Conservation (phyloP, 2,888 invertebrate genomes). For the Galeruca laticollis region DNA sequence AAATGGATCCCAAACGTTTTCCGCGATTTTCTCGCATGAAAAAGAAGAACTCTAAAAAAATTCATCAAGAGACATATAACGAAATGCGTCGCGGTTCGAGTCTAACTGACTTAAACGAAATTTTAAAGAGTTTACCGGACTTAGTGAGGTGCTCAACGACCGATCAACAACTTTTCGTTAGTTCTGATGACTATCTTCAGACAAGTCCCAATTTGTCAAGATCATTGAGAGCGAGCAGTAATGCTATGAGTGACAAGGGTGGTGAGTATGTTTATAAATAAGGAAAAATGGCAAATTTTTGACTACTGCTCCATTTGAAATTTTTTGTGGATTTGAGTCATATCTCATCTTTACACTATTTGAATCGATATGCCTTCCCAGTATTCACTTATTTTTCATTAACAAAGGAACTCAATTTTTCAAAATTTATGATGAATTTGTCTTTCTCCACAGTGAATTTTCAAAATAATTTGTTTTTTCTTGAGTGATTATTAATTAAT, state of each 20-base stretch:
- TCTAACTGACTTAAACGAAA: conserved; percentile 79
- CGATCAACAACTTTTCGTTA: conserved; percentile 65
- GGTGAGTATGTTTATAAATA: background rate
- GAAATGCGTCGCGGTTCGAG: conserved; percentile 79
- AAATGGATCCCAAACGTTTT: conserved; percentile 32
- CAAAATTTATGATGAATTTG: too few relatives aligned
- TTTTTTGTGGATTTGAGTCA: too few relatives aligned
- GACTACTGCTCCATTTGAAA: background rate
- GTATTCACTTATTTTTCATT: too few relatives aligned
- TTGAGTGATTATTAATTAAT: too few relatives aligned
- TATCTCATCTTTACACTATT: too few relatives aligned
- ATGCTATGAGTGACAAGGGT: conserved; percentile 57
- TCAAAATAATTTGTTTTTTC: too few relatives aligned
- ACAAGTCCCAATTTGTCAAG: conserved; percentile 70
- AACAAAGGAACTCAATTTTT: too few relatives aligned
- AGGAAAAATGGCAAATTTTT: background rate
- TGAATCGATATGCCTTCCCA: too few relatives aligned
- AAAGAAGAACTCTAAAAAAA: conserved; percentile 54
- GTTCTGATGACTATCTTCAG: conserved; percentile 66
- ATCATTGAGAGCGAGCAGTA: conserved; percentile 63
- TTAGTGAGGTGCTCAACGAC: conserved; percentile 68
- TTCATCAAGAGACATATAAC: conserved; percentile 61
- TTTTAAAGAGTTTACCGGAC: conserved; percentile 66
- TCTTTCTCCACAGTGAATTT: too few relatives aligned
- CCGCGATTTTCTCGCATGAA: conserved; percentile 55